Base-by-base conservation (phyloP, 2,797 vertebrate species). In the Botia kubotai region DNA sequence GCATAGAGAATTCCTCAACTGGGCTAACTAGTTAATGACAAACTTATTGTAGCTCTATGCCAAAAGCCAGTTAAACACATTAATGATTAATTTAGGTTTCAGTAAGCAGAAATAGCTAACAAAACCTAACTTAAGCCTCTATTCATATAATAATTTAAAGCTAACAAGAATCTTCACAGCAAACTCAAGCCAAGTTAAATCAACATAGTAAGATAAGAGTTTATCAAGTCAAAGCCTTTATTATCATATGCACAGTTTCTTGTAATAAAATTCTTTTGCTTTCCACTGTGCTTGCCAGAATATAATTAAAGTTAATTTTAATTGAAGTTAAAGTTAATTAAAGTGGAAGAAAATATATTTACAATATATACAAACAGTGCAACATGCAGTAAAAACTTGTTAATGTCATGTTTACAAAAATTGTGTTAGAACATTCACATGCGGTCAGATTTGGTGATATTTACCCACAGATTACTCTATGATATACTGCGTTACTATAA, bases 11-110 rank as follows among this genome's bases (percentile, higher is more conserved):
- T 60, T 68, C 23, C 39, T 62, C 36, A 53, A 74, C 33, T n/a
- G 23, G 36, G 67, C 62, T 74, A 67, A 80, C 62, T 58, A 68
- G 62, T 48, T 74, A 48, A 68, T 80, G 43, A 60, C 52, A 58
- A 21, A 58, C 33, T 67, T 66, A 48, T 19, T 23, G 11, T 19
- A 67, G 60, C 21, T 12, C 39, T 46, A 10, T 58, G 70, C 23
- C 33, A 63, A 73, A 79, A 29, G 50, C 17, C 14, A 46, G 72
- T 79, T 72, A 55, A 80, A 50, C 21, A 13, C 39, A 58, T 68
- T 29, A 74, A 74, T 67, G 36, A 74, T 48, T 74, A 0, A 68
- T 80, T 67, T 43, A 58, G 36, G 69, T 66, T 73, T 57, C 62
- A 29, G 12, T 52, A 16, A 71, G 3, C 12, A 50, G 67, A n/a